Percentiles rank a stretch among this genome's conserved stretches.
Conservation (phyloP, 2,113 vertebrate species). For the Hippocampus comes region DNA sequence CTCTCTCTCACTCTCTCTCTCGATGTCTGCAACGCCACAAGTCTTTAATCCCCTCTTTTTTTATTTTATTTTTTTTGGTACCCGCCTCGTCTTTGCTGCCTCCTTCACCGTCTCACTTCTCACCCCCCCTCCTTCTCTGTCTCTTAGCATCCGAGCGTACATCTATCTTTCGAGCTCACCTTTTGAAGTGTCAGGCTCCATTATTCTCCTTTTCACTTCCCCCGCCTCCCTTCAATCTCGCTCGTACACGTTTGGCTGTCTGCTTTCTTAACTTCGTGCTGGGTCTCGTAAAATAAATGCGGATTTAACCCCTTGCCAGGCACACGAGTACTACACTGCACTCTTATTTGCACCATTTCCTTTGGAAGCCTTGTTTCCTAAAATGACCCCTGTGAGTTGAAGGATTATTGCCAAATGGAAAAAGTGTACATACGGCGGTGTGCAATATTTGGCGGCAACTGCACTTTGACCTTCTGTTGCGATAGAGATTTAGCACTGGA, state of each 20-base stretch:
- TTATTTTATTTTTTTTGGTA: background rate
- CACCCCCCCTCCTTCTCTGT: conserved; percentile 9
- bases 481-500: background rate
- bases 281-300: conserved; percentile 41
- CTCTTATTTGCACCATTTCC: conserved; percentile 32
- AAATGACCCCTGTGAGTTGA: conserved; percentile 27
- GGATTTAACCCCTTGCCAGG: conserved; percentile 47
- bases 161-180: conserved; percentile 25
- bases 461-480: conserved; percentile 2
- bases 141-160: conserved; percentile 26
- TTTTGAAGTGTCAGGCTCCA: conserved; percentile 31
- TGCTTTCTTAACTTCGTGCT: conserved; percentile 27
- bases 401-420: conserved; percentile 6
- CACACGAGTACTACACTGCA: conserved; percentile 38
- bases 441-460: conserved; percentile 1
- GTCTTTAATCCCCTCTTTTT: conserved; percentile 27
- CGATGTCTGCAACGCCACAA: conserved; percentile 26
- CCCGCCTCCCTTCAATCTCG: background rate
- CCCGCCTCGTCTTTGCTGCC: conserved; percentile 8
- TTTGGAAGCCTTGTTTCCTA: conserved; percentile 47
- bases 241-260: conserved; percentile 22
- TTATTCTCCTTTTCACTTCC: conserved; percentile 15
- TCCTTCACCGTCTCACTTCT: conserved; percentile 19
- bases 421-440: conserved; percentile 9
- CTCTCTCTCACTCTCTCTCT: background rate